Base-by-base conservation (phyloP, 2,888 invertebrate genomes). In the Metopia argyrocephala region DNA sequence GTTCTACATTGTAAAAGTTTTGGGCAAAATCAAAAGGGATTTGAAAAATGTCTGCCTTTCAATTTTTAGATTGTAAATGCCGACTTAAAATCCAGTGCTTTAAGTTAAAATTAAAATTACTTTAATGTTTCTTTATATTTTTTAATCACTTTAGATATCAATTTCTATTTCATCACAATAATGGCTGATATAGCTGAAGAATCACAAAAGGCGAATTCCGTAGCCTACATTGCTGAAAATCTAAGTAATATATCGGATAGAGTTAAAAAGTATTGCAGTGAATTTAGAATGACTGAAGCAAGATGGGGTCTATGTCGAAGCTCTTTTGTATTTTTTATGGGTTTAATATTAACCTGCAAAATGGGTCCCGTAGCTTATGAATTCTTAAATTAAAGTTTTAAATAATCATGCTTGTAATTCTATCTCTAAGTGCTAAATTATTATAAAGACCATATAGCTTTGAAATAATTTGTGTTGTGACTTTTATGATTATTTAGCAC, bases 221-320 rank as follows among this genome's bases (percentile, higher is more conserved):
- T 9, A 21, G 50, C 45, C 15, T 23, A 38, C 5, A 23, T 70
- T 6, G 15, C 66, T 5, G 18, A 56, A 45, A 70, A 61, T 59
- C 21, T 74, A 38, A 73, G 25, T 59, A 23, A 56, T 28, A 15
- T 52, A 23, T 28, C 61, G 18, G 28, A n/a, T 48, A 28, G 6
- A 18, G 12, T 78, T 15, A 76, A 59, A 48, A 70, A 81, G 1
- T 81, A 65, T 52, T 27, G 15, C 25, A n/a, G 56, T 20, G 31
- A n/a, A 5, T 75, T 81, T 66, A 20, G 45, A 62, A 74, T 81
- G 74, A 81, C 70, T 9, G 74, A 74, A 27, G 56, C 78, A 20
- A 78, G 45, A 57, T 75, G 81, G 78, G 66, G 74, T 4, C 2
- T 81, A 7, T 81, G 70, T 50, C 69, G 73, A 1, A 81, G 81